Evolutionary conservation across 2,797 vertebrate genomes (phyloP).

Genomic region (Gephyroberyx darwinii): DNA sequence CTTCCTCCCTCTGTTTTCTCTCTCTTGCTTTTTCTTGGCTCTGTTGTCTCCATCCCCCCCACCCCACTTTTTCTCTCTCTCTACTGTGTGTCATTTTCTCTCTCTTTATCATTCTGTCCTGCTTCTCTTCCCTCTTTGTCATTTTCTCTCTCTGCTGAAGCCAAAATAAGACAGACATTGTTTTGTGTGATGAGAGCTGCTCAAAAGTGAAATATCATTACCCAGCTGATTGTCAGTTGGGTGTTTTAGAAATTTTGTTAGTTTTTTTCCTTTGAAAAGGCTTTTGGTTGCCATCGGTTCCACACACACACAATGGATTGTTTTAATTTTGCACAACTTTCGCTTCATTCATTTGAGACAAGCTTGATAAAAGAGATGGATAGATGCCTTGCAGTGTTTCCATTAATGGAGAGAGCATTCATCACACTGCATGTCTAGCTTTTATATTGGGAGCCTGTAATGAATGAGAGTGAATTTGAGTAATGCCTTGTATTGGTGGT

Average conservation of each 20-base stretch:
- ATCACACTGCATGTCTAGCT: constrained; percentile 80
- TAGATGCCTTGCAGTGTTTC: constrained; percentile 83
- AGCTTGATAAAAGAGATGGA: constrained; percentile 83
- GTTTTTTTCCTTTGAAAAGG: constrained; percentile 40
- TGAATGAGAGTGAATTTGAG: constrained; percentile 82
- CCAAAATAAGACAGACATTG: constrained; percentile 63
- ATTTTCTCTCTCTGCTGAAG: constrained; percentile 46
- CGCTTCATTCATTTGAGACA: constrained; percentile 81
- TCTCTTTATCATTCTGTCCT: constrained; percentile 51
- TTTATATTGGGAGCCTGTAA: constrained; percentile 79
- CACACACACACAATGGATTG: constrained; percentile 75
- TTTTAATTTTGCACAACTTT: constrained; percentile 82
- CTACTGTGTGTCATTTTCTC: constrained; percentile 56
- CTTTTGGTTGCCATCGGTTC: constrained; percentile 46
- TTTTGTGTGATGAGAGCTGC: constrained; percentile 58
- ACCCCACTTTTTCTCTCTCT: constrained; percentile 32
- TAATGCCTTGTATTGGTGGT: constrained; percentile 79
- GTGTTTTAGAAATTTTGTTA: constrained; percentile 56
- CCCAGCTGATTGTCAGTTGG: constrained; percentile 64
- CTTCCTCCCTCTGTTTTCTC: constrained; percentile 20
- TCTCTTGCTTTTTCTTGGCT: constrained; percentile 13
- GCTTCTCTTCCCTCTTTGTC: constrained; percentile 38
- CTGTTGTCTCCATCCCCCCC: constrained; percentile 28
- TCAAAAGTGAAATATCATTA: constrained; percentile 69
- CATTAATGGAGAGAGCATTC: constrained; percentile 83